Evolutionary conservation across 2,888 invertebrate genomes (phyloP), one percentile per base, ranked within the genome.

Genomic region (Ceriagrion tenellum): DNA sequence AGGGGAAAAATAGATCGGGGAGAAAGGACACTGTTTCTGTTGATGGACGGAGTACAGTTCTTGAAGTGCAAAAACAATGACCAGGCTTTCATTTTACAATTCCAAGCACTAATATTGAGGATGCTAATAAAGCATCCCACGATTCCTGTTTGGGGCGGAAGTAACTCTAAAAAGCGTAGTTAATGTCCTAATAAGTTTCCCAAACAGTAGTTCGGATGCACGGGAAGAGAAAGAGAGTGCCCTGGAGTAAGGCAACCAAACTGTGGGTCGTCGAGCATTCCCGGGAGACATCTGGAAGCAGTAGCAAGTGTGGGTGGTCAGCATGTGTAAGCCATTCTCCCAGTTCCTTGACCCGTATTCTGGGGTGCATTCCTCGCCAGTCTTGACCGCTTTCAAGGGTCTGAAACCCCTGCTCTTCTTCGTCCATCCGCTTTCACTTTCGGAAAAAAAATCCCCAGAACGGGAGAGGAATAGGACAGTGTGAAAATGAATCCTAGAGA

Each of bases 261-360:
- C 16, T 35, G 74, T 30, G 12, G 30, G 8, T 81, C 69, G 69
- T 0, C 81, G 35, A n/a, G n/a, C 13, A 16, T 81, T 81, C 18
- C 81, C 81, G 35, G 13, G 1, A 35, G 81, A 93, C 93, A 93
- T 69, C 63, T 93, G 93, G 93, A 69, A 47, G 40, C 93, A n/a
- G 30, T 69, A 35, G 16, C 74, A 47, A 63, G 40, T 93, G 93
- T 47, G 93, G 93, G 93, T 93, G 93, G 93, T 93, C 93, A 93
- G 93, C 93, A 93, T 69, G 69, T 93, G 93, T 23, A 74, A 18
- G 55, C 10, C 93, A 63, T 93, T 69, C 89, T 74, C n/a, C 69
- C 47, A 69, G 69, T 47, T 55, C 93, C 26, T 69, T 69, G 47
- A 59, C 91, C 63, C 20, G 13, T 59, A 30, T 59, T n/a, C 93